Evolutionary conservation across 2,888 invertebrate species (phyloP).

Genomic region (Drosophila glabriapex): DNA sequence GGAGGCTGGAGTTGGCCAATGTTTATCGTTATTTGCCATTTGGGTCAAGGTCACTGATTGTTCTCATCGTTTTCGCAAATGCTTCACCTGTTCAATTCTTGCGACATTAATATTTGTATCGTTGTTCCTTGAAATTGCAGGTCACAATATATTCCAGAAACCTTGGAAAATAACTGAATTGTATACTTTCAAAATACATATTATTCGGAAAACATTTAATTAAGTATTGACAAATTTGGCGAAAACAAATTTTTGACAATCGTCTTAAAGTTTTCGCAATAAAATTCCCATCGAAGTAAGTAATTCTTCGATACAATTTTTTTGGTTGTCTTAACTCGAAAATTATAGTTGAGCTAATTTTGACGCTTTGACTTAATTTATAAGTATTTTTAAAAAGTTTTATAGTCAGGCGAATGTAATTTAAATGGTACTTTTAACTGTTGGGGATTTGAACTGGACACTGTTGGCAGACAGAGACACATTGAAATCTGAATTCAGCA

Average conservation of each 20-base stretch:
- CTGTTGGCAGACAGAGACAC: slow-evolving; percentile 10
- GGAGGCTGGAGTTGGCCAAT: slow-evolving; percentile 1
- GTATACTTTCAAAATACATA: background rate
- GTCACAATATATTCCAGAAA: background rate
- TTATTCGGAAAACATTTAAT: background rate
- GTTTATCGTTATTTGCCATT: slow-evolving; percentile 13
- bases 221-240: background rate
- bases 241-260: background rate
- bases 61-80: slow-evolving; percentile 7
- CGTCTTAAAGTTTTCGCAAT: background rate
- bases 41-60: slow-evolving; percentile 47
- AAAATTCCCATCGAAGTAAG: background rate
- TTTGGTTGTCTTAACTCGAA: background rate
- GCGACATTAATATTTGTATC: slow-evolving; percentile 15
- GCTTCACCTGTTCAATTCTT: slow-evolving; percentile 42
- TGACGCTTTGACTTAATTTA: background rate
- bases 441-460: slow-evolving; percentile 1
- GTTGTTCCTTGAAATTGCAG: slow-evolving; percentile 9
- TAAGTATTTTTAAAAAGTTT: background rate
- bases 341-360: background rate
- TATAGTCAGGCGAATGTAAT: background rate
- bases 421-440: slow-evolving; percentile 21
- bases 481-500: slow-evolving; percentile 63
- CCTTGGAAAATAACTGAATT: background rate
- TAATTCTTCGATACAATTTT: background rate